Evolutionary conservation across 2,888 invertebrate genomes (phyloP).

Genomic region (Germaria angustata): DNA sequence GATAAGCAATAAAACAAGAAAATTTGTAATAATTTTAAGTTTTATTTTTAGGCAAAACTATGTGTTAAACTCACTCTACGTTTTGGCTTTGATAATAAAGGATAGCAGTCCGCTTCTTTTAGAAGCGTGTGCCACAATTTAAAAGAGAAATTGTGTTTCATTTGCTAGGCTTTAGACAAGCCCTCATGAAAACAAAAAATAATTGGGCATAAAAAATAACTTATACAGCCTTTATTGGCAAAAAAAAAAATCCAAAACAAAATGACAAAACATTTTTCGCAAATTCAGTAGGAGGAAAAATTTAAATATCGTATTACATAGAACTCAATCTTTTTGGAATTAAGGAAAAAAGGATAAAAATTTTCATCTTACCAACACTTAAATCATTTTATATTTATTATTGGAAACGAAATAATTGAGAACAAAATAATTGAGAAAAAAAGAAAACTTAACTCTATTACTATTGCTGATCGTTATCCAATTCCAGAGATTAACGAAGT

Average conservation of each 20-base stretch:
- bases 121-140: too few species aligned
- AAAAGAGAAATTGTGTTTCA: too few species aligned
- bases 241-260: neutral
- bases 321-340: neutral
- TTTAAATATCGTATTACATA: neutral
- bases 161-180: too few species aligned
- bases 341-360: neutral
- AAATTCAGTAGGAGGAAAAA: neutral
- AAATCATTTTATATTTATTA: neutral
- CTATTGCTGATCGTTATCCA: neutral
- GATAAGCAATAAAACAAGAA: too few species aligned
- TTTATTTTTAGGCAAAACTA: too few species aligned
- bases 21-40: too few species aligned
- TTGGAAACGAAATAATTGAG: too few species aligned
- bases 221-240: neutral
- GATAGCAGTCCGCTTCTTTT: too few species aligned
- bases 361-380: neutral
- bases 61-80: too few species aligned
- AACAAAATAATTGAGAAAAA: neutral
- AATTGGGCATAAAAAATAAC: neutral
- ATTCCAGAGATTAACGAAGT: neutral
- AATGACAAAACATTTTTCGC: neutral
- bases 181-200: too few species aligned
- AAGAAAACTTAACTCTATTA: neutral
- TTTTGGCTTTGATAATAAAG: too few species aligned